Percentiles rank a stretch among this genome's conserved stretches.
Conservation (phyloP, 1,140 invertebrate genomes). For the Zaprionus vittiger region DNA sequence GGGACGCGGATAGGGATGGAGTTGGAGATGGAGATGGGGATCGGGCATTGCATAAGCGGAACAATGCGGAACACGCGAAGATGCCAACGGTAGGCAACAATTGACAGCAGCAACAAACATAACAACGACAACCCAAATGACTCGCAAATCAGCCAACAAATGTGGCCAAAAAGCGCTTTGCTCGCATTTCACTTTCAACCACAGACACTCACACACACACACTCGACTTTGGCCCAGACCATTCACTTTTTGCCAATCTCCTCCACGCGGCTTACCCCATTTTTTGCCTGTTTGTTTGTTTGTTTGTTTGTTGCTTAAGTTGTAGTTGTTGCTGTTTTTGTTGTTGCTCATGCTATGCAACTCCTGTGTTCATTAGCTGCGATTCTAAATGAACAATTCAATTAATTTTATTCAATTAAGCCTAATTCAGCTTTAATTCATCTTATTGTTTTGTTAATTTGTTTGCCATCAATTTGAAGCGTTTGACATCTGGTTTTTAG, state of each 20-base stretch:
- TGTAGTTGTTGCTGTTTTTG: neutral
- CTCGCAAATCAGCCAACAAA: constrained; percentile 51
- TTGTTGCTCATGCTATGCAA: neutral
- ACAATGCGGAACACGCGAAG: constrained; percentile 45
- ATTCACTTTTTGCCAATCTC: constrained; percentile 62
- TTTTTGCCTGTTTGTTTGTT: constrained; percentile 9
- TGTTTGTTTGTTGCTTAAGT: neutral
- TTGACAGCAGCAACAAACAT: too few relatives aligned
- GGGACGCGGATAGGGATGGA: neutral
- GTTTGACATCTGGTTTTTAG: neutral
- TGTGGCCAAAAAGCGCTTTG: constrained; percentile 33
- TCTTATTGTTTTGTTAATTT: constrained; percentile 5
- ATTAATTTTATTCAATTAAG: constrained; percentile 1
- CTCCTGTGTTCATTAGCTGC: neutral
- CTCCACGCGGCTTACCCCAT: constrained; percentile 16
- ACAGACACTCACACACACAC: constrained; percentile 29
- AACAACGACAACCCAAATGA: constrained; percentile 38
- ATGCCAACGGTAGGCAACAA: constrained; percentile 10
- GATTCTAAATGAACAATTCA: constrained; percentile 5
- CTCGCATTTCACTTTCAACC: constrained; percentile 60
- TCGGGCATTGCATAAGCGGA: constrained; percentile 52
- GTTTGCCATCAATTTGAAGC: constrained; percentile 15
- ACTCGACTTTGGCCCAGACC: constrained; percentile 37
- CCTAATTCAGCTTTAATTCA: constrained; percentile 10
- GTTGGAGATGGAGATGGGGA: constrained; percentile 11